phyloP scores from a whole-genome alignment of 2,888 invertebrate genomes.

The Aspidiotus rigidus region DNA sequence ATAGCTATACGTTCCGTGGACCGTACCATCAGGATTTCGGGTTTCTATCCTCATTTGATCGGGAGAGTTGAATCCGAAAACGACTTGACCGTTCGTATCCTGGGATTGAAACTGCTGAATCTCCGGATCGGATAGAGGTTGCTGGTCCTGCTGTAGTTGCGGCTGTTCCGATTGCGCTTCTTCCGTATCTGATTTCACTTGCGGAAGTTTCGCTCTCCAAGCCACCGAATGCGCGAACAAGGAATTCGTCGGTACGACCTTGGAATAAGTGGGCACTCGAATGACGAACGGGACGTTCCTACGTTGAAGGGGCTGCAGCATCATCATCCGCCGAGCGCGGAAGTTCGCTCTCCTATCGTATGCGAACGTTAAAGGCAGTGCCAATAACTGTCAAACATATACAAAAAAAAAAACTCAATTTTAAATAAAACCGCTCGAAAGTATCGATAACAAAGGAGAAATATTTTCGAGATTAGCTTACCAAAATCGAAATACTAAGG shows the following conservation, averaged over 20 bases:
- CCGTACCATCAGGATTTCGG: conserved; percentile 56
- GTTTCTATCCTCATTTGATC: conserved; percentile 65
- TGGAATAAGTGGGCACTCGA: conserved; percentile 19
- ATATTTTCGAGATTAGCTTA: background rate
- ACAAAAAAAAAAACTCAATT: conserved; percentile 4
- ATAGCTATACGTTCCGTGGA: conserved; percentile 64
- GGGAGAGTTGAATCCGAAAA: conserved; percentile 63
- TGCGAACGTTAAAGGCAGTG: background rate
- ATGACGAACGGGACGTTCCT: conserved; percentile 18
- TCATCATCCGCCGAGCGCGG: conserved; percentile 11
- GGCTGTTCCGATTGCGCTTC: background rate
- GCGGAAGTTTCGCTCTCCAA: conserved; percentile 28
- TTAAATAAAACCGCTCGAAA: background rate
- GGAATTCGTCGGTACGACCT: conserved; percentile 21
- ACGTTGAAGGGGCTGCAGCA: conserved; percentile 5
- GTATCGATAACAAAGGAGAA: background rate
- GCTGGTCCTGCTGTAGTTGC: background rate
- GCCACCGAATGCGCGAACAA: conserved; percentile 28
- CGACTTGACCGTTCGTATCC: conserved; percentile 51
- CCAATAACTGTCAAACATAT: conserved; percentile 5
- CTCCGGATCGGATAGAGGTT: conserved; percentile 15
- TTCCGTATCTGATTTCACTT: conserved; percentile 5
- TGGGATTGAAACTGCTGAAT: conserved; percentile 36
- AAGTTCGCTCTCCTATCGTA: conserved; percentile 11
- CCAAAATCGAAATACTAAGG: background rate